Conservation (phyloP, 1,140 invertebrate species). For the Brachionus paranguensis region DNA sequence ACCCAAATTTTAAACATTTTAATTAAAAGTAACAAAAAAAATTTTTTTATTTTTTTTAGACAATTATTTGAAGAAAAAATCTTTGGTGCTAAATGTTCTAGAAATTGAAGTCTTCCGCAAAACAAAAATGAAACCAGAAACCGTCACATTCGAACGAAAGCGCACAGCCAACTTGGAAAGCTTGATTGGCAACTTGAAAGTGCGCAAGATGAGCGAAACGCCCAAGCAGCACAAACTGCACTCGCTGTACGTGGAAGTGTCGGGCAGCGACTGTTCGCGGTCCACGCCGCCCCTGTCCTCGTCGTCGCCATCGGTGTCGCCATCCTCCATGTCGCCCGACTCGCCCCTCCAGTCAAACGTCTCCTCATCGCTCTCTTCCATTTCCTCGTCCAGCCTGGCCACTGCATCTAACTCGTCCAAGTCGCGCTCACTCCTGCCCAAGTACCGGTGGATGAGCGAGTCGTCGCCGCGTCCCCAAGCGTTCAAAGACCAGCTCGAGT, state of each 20-base stretch:
- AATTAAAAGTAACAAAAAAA: background rate
- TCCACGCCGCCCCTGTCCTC: background rate
- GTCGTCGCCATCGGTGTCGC: constrained; percentile 3
- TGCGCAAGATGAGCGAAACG: constrained; percentile 20
- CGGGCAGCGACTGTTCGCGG: background rate
- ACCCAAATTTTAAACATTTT: background rate
- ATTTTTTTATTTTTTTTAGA: background rate
- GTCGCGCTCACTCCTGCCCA: background rate
- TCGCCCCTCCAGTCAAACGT: constrained; percentile 17
- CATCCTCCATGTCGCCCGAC: background rate
- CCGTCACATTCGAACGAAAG: constrained; percentile 19
- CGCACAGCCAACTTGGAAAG: constrained; percentile 35
- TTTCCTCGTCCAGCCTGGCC: background rate
- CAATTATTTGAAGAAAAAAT: background rate
- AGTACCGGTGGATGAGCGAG: constrained; percentile 9
- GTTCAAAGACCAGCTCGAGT: background rate
- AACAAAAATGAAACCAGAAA: constrained; percentile 4
- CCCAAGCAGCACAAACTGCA: constrained; percentile 2
- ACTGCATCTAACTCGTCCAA: constrained; percentile 26
- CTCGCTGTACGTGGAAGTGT: constrained; percentile 14
- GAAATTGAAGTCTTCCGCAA: constrained; percentile 2
- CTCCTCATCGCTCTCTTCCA: background rate
- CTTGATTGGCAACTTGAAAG: constrained; percentile 37
- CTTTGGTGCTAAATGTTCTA: constrained; percentile 27
- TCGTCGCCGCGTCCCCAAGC: background rate